phyloP scores from a whole-genome alignment of 2,797 vertebrate genomes.

The Molossus alvarezi region DNA sequence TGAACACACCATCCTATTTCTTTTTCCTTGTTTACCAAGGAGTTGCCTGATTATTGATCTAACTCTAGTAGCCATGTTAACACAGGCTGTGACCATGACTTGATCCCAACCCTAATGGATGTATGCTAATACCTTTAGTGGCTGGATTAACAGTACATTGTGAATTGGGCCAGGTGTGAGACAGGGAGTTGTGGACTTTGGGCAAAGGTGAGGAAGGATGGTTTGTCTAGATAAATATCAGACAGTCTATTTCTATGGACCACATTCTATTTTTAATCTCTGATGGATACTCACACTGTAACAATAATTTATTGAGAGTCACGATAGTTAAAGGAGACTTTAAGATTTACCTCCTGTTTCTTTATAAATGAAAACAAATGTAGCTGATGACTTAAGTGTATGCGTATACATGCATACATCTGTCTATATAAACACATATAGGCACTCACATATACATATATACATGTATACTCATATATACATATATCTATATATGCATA shows the following conservation, averaged over 20 bases:
- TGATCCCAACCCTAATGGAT: neutral
- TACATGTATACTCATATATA: neutral
- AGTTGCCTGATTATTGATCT: slow-evolving; percentile 10
- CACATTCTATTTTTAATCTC: neutral
- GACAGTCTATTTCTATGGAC: neutral
- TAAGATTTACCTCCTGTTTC: neutral
- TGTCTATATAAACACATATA: neutral
- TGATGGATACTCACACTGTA: neutral
- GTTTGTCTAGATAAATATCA: neutral
- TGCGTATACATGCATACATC: neutral
- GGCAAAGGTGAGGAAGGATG: neutral
- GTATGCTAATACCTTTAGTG: neutral
- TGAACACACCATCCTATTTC: neutral
- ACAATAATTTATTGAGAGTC: neutral
- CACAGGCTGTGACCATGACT: neutral
- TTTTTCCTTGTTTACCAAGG: neutral
- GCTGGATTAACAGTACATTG: neutral
- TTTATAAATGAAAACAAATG: neutral
- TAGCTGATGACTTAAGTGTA: neutral
- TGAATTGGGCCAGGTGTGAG: neutral
- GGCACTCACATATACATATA: neutral
- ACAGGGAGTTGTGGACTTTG: neutral
- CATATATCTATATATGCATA: neutral
- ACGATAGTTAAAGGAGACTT: neutral
- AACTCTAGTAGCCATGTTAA: neutral